Base-by-base conservation (phyloP, 2,888 invertebrate genomes). In the Cheilosia scutellata region DNA sequence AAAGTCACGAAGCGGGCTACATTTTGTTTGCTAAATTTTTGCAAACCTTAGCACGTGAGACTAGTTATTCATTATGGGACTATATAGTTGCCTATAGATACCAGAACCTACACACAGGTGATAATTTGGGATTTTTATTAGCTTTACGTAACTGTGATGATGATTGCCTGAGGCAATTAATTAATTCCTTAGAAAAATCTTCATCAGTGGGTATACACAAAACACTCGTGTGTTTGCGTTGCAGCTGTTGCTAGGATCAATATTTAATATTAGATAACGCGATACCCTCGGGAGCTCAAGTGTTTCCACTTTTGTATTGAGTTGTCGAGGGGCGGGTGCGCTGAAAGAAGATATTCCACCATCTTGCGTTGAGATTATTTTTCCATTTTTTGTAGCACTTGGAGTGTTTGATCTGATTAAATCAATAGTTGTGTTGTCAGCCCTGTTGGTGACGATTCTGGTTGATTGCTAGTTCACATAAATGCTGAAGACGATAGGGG, bases 201-300 rank as follows among this genome's bases (percentile, higher is more conserved):
- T 49, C 51, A 51, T 65, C 74, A n/a, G n/a, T 29, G 63, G 44
- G 57, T 40, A 37, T 11, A 60, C 20, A 58, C n/a, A 27, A 13
- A 20, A 27, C 27, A 42, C n/a, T 53, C 33, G 42, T 53, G n/a
- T 77, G 44, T 51, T 62, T 53, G 31, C 53, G 5, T n/a, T 71
- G 33, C 71, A 82, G 57, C 63, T 82, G 82, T 37, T 70, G 13
- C 13, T 53, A 44, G 13, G 7, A 63, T 65, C 71, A 76, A 82
- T 66, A 71, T 82, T 82, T 71, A 55, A 40, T 33, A 16, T 71
- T 55, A 57, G 70, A 76, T 70, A 82, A 76, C 51, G 62, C n/a
- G 40, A 44, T 6, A 42, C 9, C 58, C 70, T 37, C 16, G 31
- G 13, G 25, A 11, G 62, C 63, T 62, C 47, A 62, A 63, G 82